Evolutionary conservation across 1,140 invertebrate species (phyloP), one percentile per base, ranked within the genome.

Genomic region (Vanessa atalanta): DNA sequence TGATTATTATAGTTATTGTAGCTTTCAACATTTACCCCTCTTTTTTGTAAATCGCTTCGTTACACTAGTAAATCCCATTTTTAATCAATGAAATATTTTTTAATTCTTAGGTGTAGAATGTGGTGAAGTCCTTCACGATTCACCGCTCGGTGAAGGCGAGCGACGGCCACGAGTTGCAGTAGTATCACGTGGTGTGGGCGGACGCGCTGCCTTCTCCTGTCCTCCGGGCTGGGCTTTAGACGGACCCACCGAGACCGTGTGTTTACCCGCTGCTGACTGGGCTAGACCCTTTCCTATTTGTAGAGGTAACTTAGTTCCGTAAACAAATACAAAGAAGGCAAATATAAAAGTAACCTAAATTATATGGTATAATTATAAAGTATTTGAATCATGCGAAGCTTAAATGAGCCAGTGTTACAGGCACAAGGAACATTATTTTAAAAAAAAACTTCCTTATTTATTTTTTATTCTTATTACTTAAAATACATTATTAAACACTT

Each of bases 251-350:
- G 96, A 97, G 87, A 95, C 96, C 9, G 94, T 96, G 15, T 98
- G 97, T 86, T 93, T 96, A 80, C 94, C 95, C 4, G 95, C 94
- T 73, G 97, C 97, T 20, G 95, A 97, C 85, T 98, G 97, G 97
- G 95, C 96, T 1, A 93, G 94, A 53, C 94, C 95, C 0, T 95
- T 96, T 78, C 97, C 97, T 11, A 93, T 94, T 20, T 97, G 97
- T 85, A 93, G 94, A 94, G 95, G 96, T 96, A 85, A 84, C 88
- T 90, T 1, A 61, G 55, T 31, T 57, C 23, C 5, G 6, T 3
- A 5, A 20, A 20, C 15, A 7, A 11, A 23, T 43, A 11, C 37
- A 43, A 43, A 9, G 37, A 43, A 43, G 6, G 6, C 6, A 43
- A 9, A 43, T 43, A 43, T 43, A 5, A 43, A 43, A 43, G 26